A percentile compares a stretch with the other conserved stretches of the same genome.
Conservation (phyloP, 2,113 vertebrate genomes). For the Phrynocephalus versicolor region DNA sequence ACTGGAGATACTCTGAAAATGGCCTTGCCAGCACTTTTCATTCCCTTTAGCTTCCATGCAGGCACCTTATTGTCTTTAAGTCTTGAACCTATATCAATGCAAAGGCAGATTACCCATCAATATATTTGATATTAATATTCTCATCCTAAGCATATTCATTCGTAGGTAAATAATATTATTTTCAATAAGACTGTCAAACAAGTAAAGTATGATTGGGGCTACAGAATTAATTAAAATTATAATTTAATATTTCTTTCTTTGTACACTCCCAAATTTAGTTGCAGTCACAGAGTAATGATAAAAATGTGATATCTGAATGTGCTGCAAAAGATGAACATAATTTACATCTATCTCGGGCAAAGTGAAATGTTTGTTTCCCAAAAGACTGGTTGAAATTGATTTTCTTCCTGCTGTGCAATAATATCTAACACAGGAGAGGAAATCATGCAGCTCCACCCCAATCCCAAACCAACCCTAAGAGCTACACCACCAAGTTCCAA, state of each 20-base stretch:
- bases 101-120: not conserved
- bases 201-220: not conserved
- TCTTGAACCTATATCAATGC: too few species aligned
- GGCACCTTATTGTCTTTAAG: too few species aligned
- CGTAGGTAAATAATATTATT: not conserved
- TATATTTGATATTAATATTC: not conserved
- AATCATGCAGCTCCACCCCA: too few species aligned
- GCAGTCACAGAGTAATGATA: not conserved
- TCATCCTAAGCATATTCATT: not conserved
- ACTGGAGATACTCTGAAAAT: too few species aligned
- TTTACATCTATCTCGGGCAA: not conserved
- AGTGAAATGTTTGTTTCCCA: not conserved
- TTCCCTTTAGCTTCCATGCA: too few species aligned
- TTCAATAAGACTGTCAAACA: not conserved
- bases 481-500: too few species aligned
- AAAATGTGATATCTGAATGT: not conserved
- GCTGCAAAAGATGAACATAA: not conserved
- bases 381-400: not conserved
- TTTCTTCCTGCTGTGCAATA: not conserved
- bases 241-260: not conserved
- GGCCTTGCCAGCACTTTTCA: too few species aligned
- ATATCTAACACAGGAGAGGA: not conserved
- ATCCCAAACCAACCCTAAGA: too few species aligned
- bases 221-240: not conserved
- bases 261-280: too few species aligned